Base-by-base conservation (phyloP, 2,797 vertebrate genomes). In the Falco rusticolus region DNA sequence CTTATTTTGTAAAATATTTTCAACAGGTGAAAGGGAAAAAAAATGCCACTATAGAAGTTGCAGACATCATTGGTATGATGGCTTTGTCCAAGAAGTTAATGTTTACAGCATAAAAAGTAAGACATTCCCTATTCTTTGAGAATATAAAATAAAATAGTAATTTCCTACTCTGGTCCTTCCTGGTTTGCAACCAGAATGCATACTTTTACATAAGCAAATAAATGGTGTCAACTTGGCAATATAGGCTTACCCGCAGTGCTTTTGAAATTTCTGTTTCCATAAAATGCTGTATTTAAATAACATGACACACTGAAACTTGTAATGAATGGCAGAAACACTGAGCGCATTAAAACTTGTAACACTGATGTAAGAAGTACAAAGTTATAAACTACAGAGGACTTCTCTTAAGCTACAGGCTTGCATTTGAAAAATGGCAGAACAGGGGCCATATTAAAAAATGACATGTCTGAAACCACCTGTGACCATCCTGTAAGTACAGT, bases 1-100 rank as follows among this genome's bases (percentile, higher is more conserved):
- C 6, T 66, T 74, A 70, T 75, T 54, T 25, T 10, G 7, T 70
- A 39, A 77, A 86, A 53, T 89, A 37, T 60, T 78, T 92, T 90
- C 78, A 70, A 76, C 76, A 96, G 84, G 63, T 97, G 96, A 97
- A 97, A 94, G 93, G 90, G 87, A 92, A 97, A 96, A 96, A 96
- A 51, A 92, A 96, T 74, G 84, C 90, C n/a, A 94, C 89, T 63
- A 56, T 43, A 50, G 89, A 96, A 94, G 90, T 89, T 3, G 47
- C 33, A 0, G 90, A 96, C 29, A 22, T 95, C 50, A 60, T 94
- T n/a, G n/a, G 19, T 21, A 88, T 89, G 89, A 65, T 84, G 75
- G 84, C 95, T 93, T 94, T 70, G 60, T 96, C 60, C 88, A 96
- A 90, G 89, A 96, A 84, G 92, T 64, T 53, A 96, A 87, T 11